Evolutionary conservation across 2,888 invertebrate genomes (phyloP).

Genomic region (Xestia xanthographa): DNA sequence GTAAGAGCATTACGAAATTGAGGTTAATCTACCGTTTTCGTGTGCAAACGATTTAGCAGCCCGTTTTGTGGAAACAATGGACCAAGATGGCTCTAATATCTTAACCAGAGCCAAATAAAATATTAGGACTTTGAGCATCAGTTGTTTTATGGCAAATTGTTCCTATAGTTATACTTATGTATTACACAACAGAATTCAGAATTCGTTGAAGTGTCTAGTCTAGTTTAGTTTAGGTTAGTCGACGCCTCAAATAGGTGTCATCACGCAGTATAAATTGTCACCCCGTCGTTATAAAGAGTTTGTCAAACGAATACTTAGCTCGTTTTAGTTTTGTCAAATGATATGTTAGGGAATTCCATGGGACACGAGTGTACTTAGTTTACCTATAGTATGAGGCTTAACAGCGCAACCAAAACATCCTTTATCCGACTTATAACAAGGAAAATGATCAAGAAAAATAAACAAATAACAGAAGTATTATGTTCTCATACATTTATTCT

Average conservation of each 20-base stretch:
- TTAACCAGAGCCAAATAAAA: constrained; percentile 54
- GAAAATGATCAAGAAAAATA: constrained; percentile 57
- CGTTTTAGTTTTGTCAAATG: neutral
- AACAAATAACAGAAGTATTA: constrained; percentile 47
- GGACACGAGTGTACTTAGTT: neutral
- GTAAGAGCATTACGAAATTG: constrained; percentile 61
- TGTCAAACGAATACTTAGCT: neutral
- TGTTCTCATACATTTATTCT: constrained; percentile 54
- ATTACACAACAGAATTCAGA: neutral
- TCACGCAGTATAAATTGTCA: neutral
- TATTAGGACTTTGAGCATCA: constrained; percentile 24
- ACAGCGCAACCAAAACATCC: constrained; percentile 21
- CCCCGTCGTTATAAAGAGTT: neutral
- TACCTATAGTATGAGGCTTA: neutral
- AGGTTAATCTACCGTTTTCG: constrained; percentile 69
- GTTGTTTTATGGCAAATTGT: constrained; percentile 2
- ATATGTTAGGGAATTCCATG: neutral
- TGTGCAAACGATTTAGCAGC: constrained; percentile 62
- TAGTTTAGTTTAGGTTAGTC: too few relatives aligned
- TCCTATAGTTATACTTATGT: neutral
- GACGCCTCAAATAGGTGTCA: neutral
- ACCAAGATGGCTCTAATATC: constrained; percentile 49
- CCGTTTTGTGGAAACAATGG: constrained; percentile 61
- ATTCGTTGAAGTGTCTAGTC: neutral
- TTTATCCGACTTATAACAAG: constrained; percentile 29